Base-by-base conservation (phyloP, 1,140 invertebrate genomes). In the Zophobas atratus region DNA sequence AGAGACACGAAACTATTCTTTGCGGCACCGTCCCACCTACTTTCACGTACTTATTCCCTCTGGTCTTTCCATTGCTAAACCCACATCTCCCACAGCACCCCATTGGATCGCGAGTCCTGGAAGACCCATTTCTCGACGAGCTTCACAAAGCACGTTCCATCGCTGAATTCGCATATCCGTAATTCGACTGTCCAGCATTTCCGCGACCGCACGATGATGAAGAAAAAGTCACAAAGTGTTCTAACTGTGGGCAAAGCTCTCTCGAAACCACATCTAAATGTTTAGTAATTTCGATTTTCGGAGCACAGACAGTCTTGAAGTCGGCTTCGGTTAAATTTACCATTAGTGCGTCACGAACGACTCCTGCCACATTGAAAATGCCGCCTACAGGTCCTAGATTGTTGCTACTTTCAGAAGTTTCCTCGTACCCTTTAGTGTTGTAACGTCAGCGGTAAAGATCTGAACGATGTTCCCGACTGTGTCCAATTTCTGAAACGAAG, bases 81-180 rank as follows among this genome's bases (percentile, higher is more conserved):
- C 98, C 32, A 99, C 98, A 87, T 99, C 98, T 78, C 97, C 98
- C 83, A 99, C 96, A 49, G 97, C 97, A 81, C 98, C 98, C 97
- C 98, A 99, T 86, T 99, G 98, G 79, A 99, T 96, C 35, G 97
- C 96, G 20, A 98, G 88, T 49, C 90, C 92, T 72, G 94, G 94
- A 46, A 97, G 87, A n/a, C 94, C 96, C 83, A 92, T 92, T 6
- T 89, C 88, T 84, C 94, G 93, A 76, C 98, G 90, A 70, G 92
- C 89, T 88, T 99, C 97, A 82, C 94, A 93, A 48, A 99, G 93
- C n/a, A 70, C 97, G 91, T 87, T 99, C 98, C 97, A 99, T 99
- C 2, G 93, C 93, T 0, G 97, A 98, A 87, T 99, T 99, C 34
- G 98, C 97, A 79, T 96, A 90, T 70, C 97, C 98, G 85, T 99